Evolutionary conservation across 2,113 vertebrate species (phyloP).

Genomic region (Condylura cristata): DNA sequence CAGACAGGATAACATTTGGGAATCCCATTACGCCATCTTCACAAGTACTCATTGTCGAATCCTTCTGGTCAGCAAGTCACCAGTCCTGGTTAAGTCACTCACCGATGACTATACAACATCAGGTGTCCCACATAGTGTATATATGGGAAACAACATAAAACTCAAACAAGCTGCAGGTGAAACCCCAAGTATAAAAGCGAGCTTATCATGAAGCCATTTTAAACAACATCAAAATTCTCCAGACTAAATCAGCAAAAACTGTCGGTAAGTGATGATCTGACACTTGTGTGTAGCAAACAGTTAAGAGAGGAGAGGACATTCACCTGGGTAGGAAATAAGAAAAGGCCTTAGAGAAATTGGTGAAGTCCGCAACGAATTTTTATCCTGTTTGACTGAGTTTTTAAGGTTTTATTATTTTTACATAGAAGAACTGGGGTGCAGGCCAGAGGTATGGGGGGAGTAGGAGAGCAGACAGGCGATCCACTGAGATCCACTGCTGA

Average conservation of each 20-base stretch:
- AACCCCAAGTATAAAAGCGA: not conserved
- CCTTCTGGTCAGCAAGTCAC: not conserved
- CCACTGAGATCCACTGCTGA: too few relatives aligned
- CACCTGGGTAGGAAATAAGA: not conserved
- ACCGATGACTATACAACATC: not conserved
- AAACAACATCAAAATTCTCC: not conserved
- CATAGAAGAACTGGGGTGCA: too few relatives aligned
- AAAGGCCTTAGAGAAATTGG: not conserved
- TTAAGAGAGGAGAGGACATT: not conserved
- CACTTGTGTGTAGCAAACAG: not conserved
- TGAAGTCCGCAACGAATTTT: not conserved
- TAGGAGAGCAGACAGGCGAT: too few relatives aligned
- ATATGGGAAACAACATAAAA: not conserved
- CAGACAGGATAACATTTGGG: not conserved
- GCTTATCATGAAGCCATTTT: not conserved
- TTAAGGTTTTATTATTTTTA: not conserved
- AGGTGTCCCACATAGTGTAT: not conserved
- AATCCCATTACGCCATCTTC: not conserved
- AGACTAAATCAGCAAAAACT: not conserved
- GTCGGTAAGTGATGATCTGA: not conserved
- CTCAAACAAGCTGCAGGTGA: not conserved
- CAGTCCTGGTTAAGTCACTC: not conserved
- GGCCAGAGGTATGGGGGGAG: too few relatives aligned
- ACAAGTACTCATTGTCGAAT: not conserved
- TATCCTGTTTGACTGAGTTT: not conserved